Evolutionary conservation across 2,113 vertebrate species (phyloP).

Genomic region (Tragelaphus scriptus): DNA sequence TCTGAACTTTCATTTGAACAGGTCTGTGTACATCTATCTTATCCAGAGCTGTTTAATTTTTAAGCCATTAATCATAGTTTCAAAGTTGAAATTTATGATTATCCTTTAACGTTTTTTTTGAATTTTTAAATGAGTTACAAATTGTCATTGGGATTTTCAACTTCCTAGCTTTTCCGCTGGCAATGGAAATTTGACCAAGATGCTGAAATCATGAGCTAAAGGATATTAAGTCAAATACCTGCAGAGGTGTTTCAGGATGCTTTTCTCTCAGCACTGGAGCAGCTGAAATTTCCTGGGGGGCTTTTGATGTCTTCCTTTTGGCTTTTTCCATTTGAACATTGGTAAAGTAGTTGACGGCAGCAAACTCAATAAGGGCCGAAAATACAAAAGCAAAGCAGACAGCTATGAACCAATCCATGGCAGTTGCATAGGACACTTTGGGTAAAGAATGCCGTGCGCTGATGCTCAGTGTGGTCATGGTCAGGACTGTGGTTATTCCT

Average conservation of each 20-base stretch:
- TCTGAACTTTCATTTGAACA: not conserved
- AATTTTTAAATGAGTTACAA: not conserved
- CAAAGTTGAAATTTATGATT: not conserved
- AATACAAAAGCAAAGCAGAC: constrained; percentile 99
- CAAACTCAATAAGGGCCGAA: constrained; percentile 98
- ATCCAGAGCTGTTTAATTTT: not conserved
- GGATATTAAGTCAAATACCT: constrained; percentile 78
- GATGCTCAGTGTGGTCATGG: constrained; percentile 98
- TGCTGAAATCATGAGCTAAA: not conserved
- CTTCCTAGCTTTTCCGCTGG: not conserved
- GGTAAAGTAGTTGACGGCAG: constrained; percentile 99
- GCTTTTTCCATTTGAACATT: constrained; percentile 91
- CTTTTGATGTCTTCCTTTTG: constrained; percentile 90
- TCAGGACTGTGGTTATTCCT: constrained; percentile 99
- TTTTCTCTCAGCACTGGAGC: constrained; percentile 83
- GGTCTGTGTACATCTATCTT: not conserved
- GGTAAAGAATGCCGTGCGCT: constrained; percentile 98
- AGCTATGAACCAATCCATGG: constrained; percentile 99
- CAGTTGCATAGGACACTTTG: constrained; percentile 98
- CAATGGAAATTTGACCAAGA: not conserved
- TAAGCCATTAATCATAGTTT: not conserved
- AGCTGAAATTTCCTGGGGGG: constrained; percentile 82
- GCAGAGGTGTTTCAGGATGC: constrained; percentile 83
- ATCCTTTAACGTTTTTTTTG: not conserved
- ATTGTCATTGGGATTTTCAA: not conserved